Conservation (phyloP, 2,888 invertebrate genomes). For the Cerastoderma edule region DNA sequence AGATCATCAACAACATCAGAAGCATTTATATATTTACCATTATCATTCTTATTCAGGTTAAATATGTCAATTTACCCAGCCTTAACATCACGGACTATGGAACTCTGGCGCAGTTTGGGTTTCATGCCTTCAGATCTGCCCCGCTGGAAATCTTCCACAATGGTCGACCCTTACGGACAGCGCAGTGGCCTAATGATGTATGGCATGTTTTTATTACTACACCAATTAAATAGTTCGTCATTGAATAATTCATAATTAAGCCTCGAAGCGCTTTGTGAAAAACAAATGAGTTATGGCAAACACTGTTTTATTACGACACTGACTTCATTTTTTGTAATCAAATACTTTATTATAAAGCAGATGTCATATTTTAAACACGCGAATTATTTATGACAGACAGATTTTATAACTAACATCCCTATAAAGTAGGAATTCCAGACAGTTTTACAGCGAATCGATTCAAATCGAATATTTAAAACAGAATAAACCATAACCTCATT, state of each 20-base stretch:
- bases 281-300: too few relatives aligned
- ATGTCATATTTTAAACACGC: neutral
- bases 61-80: conserved; percentile 51
- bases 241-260: neutral
- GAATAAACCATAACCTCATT: too few relatives aligned
- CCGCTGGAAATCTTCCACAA: conserved; percentile 67
- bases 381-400: too few relatives aligned
- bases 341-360: neutral
- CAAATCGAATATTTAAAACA: too few relatives aligned
- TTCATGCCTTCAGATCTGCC: conserved; percentile 35
- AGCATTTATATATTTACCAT: too few relatives aligned
- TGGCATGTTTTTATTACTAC: conserved; percentile 1
- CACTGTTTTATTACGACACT: neutral
- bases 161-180: conserved; percentile 55
- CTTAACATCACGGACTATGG: conserved; percentile 61
- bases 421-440: too few relatives aligned
- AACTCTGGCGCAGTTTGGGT: conserved; percentile 54
- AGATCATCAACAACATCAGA: too few relatives aligned
- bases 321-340: neutral
- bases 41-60: conserved; percentile 49
- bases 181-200: conserved; percentile 69
- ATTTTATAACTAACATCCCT: too few relatives aligned
- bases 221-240: neutral
- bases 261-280: neutral
- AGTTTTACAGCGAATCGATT: too few relatives aligned